Base-by-base conservation (phyloP, 2,797 vertebrate genomes). In the Acanthis flammea region DNA sequence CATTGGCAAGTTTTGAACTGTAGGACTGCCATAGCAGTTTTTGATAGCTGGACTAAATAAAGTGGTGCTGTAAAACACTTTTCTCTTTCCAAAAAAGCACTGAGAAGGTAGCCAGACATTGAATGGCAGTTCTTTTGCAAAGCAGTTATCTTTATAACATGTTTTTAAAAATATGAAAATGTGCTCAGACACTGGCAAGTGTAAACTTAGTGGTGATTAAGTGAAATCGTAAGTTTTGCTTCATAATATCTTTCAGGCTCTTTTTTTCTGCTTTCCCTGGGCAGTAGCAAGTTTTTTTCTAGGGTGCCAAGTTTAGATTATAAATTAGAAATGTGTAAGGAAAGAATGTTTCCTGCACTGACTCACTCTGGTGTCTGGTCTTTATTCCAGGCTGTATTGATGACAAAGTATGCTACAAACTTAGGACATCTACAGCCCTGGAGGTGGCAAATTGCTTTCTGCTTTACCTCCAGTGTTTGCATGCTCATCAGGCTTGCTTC, bases 11-110 rank as follows among this genome's bases (percentile, higher is more conserved):
- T 33, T 72, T 37, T 42, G 11, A 45, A 55, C 14, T 44, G 71
- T 55, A 27, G 42, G 37, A 48, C 66, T 81, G 81, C 78, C 51
- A 30, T 37, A 44, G 62, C 63, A 88, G 58, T 82, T 58, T 84
- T 67, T 84, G 91, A 88, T 94, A 86, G 86, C 75, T 86, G 51
- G 75, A 74, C 92, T 91, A 94, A 93, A 75, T 95, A 42, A 91
- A 50, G 31, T 28, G 63, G 54, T 18, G 19, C 86, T 88, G 48
- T 80, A 76, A 92, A 94, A 74, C 21, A 19, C 41, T 80, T 74
- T 31, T 89, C 33, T 90, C 60, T 60, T 94, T 95, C 86, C 73
- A 85, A 73, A 90, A 61, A 86, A 77, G 75, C 74, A 90, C 7
- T 33, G 73, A 84, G 91, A 87, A 86, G 41, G 83, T 77, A 88